Evolutionary conservation across 2,888 invertebrate genomes (phyloP).

Genomic region (Zaprionus obscuricornis): DNA sequence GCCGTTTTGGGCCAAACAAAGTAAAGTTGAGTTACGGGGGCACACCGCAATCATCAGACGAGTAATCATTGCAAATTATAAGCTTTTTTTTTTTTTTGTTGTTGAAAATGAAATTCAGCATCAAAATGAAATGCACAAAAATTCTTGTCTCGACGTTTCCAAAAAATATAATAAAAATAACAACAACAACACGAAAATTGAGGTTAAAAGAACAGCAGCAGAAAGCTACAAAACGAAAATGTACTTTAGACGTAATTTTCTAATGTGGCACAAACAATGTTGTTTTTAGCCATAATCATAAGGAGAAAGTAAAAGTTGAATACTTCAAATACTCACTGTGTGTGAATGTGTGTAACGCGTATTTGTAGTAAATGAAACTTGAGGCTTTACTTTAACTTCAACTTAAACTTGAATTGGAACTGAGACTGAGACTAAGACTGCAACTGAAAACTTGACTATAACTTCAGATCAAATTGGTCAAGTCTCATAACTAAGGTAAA

Average conservation of each 20-base stretch:
- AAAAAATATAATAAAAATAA: background rate
- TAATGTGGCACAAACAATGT: conserved; percentile 38
- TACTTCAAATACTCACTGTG: conserved; percentile 17
- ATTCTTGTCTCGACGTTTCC: conserved; percentile 12
- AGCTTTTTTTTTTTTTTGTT: too few relatives aligned
- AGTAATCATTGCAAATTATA: conserved; percentile 62
- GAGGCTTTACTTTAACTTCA: conserved; percentile 1
- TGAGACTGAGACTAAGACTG: too few relatives aligned
- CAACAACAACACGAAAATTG: too few relatives aligned
- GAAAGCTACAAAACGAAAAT: background rate
- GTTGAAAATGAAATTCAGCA: conserved; percentile 65
- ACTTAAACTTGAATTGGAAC: too few relatives aligned
- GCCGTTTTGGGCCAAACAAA: conserved; percentile 32
- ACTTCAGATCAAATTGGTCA: conserved; percentile 1
- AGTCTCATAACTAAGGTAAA: conserved; percentile 2
- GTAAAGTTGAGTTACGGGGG: background rate
- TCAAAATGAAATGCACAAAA: conserved; percentile 38
- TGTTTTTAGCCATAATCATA: conserved; percentile 27
- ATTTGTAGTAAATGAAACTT: conserved; percentile 17
- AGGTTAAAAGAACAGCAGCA: conserved; percentile 34
- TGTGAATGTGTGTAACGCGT: conserved; percentile 10
- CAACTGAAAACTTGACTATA: too few relatives aligned
- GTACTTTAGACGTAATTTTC: conserved; percentile 45
- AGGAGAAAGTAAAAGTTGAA: conserved; percentile 52
- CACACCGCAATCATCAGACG: conserved; percentile 33